Conservation (phyloP, 2,888 invertebrate species). For the Globia sparganii region DNA sequence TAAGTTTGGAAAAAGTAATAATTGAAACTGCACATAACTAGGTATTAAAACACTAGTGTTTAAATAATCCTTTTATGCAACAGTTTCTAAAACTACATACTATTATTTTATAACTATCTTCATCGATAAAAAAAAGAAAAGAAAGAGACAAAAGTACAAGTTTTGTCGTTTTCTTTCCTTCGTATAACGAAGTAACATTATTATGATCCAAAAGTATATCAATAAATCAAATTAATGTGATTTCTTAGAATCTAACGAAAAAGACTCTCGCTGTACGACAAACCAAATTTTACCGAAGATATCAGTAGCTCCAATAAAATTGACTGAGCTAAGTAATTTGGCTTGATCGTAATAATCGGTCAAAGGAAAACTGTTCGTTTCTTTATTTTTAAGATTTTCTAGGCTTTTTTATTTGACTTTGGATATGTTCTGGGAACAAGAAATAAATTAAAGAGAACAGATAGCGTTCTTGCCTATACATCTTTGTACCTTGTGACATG, state of each 20-base stretch:
- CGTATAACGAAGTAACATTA: background rate
- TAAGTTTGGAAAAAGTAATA: background rate
- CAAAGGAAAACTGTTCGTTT: background rate
- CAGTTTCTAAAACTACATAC: background rate
- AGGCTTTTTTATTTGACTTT: background rate
- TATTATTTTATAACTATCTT: background rate
- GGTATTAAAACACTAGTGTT: background rate
- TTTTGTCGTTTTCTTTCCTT: too few species aligned
- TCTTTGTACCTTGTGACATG: too few species aligned
- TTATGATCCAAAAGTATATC: background rate
- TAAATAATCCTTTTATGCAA: background rate
- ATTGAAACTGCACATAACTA: background rate
- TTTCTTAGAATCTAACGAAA: background rate
- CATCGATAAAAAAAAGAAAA: background rate
- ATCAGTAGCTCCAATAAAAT: constrained; percentile 8
- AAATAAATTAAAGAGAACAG: background rate
- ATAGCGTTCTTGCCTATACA: too few species aligned
- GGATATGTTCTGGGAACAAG: background rate
- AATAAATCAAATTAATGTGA: constrained; percentile 1
- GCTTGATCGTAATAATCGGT: background rate
- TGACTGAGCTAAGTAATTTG: background rate
- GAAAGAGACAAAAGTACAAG: background rate
- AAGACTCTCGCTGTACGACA: background rate
- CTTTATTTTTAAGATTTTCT: background rate
- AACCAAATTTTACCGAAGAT: constrained; percentile 4